These are phyloP conservation scores for Polydrusus pterygomalis DNA, from an alignment of 2,888 invertebrate genomes.

Conservation along the genomic window DNA sequence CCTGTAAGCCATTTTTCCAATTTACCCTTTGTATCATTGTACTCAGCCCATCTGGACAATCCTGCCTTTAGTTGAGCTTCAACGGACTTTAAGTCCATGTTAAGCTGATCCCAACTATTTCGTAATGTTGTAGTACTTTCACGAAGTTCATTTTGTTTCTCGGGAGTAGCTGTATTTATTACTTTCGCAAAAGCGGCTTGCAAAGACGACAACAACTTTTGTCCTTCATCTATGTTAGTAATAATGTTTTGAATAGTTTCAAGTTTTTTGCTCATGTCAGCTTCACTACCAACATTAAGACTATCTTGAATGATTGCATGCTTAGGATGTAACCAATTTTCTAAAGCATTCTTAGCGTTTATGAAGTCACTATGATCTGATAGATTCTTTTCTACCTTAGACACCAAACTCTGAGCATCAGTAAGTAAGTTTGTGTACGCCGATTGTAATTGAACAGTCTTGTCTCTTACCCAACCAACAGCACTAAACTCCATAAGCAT, in stretches of 20 bases:
- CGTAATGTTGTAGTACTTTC: slow-evolving; percentile 85
- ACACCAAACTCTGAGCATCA: slow-evolving; percentile 86
- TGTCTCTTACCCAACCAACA: slow-evolving; percentile 88
- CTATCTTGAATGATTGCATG: slow-evolving; percentile 89
- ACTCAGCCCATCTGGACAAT: slow-evolving; percentile 91
- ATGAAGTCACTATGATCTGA: slow-evolving; percentile 94
- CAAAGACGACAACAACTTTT: slow-evolving; percentile 86
- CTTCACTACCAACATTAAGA: slow-evolving; percentile 86
- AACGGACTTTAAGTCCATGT: slow-evolving; percentile 90
- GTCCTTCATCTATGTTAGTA: slow-evolving; percentile 87
- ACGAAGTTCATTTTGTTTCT: slow-evolving; percentile 86
- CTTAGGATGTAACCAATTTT: slow-evolving; percentile 88
- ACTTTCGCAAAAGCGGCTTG: slow-evolving; percentile 92
- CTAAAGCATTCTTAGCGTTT: slow-evolving; percentile 88
- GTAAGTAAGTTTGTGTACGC: slow-evolving; percentile 87
- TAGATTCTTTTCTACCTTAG: slow-evolving; percentile 91
- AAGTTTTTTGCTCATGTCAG: slow-evolving; percentile 85
- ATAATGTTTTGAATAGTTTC: slow-evolving; percentile 82
- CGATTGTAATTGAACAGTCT: slow-evolving; percentile 88
- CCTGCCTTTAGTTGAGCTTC: slow-evolving; percentile 89
- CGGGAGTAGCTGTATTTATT: slow-evolving; percentile 85
- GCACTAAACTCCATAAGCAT: slow-evolving; percentile 90
- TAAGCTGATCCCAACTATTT: slow-evolving; percentile 93
- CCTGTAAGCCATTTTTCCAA: slow-evolving; percentile 87
- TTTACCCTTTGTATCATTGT: slow-evolving; percentile 83